Base-by-base conservation (phyloP, 2,113 vertebrate genomes). In the Speoplatyrhinus poulsoni region DNA sequence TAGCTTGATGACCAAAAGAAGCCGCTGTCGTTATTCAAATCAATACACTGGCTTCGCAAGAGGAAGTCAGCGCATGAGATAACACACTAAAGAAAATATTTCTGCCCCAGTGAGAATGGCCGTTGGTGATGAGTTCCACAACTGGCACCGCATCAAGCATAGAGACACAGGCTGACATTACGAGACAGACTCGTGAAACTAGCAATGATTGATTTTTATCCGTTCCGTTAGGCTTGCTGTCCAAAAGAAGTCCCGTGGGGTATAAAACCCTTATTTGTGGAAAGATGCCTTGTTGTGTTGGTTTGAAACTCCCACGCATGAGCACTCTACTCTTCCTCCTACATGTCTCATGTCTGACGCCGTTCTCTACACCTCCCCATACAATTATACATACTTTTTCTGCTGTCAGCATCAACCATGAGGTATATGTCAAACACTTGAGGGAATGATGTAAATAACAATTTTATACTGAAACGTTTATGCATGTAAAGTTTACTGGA, bases 11-110 rank as follows among this genome's bases (percentile, higher is more conserved):
- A 50, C 64, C 63, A 48, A 46, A 67, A 67, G 69, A 60, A 47
- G 32, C 54, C 17, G 15, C 12, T 57, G 60, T 59, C 73, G 62
- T 58, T 46, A 74, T 70, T 78, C 19, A 72, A 60, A 73, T 62
- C 9, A n/a, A 58, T 69, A 32, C 6, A 15, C 13, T 16, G 60
- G 41, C 65, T 41, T 60, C 7, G 59, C 47, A 75, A 67, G 12
- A 73, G 54, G 41, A 64, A 70, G 26, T 16, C 58, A 55, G 52
- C 50, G 73, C 60, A 65, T 48, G 26, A 77, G 9, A 78, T 50
- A 64, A 72, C 72, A 19, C 47, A 47, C 56, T 65, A 60, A 59
- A 16, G 2, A 26, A 70, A 75, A 77, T 56, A 46, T 49, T 59
- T 66, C 47, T 68, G 33, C 53, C 69, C 17, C 46, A 41, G 65